Base-by-base conservation (phyloP, 2,888 invertebrate species). In the Coelinius sp. region DNA sequence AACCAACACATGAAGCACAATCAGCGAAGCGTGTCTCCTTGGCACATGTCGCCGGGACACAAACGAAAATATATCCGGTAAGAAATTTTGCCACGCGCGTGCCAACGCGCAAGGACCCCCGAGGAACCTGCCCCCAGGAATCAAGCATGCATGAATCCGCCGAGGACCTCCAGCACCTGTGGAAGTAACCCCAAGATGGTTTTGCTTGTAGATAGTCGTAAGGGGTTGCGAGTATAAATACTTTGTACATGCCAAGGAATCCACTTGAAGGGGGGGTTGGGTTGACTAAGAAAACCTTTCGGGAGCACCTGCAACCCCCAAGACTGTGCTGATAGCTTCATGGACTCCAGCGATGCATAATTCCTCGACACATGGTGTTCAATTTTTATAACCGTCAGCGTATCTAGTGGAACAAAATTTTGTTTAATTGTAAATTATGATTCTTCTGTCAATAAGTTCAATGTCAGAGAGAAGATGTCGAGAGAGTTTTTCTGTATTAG, bases 61-160 rank as follows among this genome's bases (percentile, higher is more conserved):
- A 78, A 53, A 44, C 25, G 12, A 31, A n/a, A 53, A 68, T 8
- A 68, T 56, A 56, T 68, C 20, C 20, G 38, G 53, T 25, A 53
- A 41, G 25, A 41, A 35, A 41, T 12, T 44, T 24, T 22, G 59
- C 22, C 31, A 56, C 4, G 14, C 62, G 62, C 68, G 68, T 65
- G 49, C 53, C 35, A 49, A 31, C 17, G 17, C 25, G 17, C 31
- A 20, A 14, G 46, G 73, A 68, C 73, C 76, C 76, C 76, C 67
- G 76, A 63, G 73, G 74, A 76, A 80, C 80, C 78, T 83, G 81
- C 74, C 73, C 73, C 66, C 49, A 46, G 74, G 83, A 84, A 83
- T 84, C 87, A 86, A 78, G 85, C 86, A 85, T 86, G 79, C 87
- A 86, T 87, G 86, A 86, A 84, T 86, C 87, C 87, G 86, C 84